Evolutionary conservation across 2,797 vertebrate genomes (phyloP), one percentile per base, ranked within the genome.

Genomic region (Falco novaeseelandiae): DNA sequence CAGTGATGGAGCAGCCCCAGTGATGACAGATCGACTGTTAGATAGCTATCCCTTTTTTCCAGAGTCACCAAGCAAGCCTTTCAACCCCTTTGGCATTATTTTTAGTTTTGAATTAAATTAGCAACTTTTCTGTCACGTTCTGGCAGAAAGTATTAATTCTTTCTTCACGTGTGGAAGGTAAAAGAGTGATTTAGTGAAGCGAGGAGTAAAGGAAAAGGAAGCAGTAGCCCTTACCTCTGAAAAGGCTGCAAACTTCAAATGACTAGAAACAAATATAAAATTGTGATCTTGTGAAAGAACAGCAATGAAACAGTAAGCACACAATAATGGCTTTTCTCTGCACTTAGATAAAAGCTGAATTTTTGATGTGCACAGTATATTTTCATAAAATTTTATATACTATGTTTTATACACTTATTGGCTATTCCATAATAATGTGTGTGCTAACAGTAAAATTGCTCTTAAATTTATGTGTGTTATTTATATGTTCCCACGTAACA

Each of bases 321-420:
- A 97, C 95, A 98, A 98, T 98, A 98, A 98, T 98, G 98, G 98
- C 93, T 98, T 98, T 98, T 98, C 97, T 98, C 97, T 96, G 97
- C 97, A 97, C 98, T 98, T 97, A 98, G 98, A 98, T 98, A 98
- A 98, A 98, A 98, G 98, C 98, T 96, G 98, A 98, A 98, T 98
- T 98, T 98, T 98, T 99, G 98, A 99, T 98, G 98, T 97, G 93
- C 97, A 97, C 98, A 97, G 97, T 99, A 98, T 98, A 99, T 99
- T 99, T 99, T 99, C 98, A 99, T 99, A 98, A 99, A 98, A 99
- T 99, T 99, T 99, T 99, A 99, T 99, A 99, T 98, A 99, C 99
- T 99, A 97, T 98, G 98, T 98, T 99, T 99, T 99, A 99, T 99
- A 99, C 99, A 99, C 99, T 99, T 99, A 99, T 99, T 99, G 99